These are phyloP conservation scores for Siphonodentalium dalli DNA, from an alignment of 2,888 invertebrate species.

Conservation along the genomic window DNA sequence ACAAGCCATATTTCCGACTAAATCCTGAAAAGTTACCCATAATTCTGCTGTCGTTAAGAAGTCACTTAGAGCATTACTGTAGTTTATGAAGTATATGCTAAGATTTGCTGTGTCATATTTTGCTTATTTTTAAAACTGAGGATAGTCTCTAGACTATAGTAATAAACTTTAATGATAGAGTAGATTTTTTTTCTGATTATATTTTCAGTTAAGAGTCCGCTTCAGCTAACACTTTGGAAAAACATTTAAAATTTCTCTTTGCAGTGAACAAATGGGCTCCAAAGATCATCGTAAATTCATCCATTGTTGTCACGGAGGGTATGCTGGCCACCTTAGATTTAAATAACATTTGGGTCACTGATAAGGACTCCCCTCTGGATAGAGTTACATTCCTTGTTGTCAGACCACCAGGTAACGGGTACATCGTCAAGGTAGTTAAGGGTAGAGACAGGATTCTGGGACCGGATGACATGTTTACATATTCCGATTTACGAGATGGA, in stretches of 20 bases:
- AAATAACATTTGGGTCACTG: slow-evolving; percentile 37
- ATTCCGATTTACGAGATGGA: slow-evolving; percentile 34
- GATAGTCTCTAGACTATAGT: too few species aligned
- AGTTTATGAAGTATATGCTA: too few species aligned
- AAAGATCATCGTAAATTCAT: slow-evolving; percentile 34
- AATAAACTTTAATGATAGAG: too few species aligned
- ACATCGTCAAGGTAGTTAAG: slow-evolving; percentile 32
- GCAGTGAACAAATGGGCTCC: slow-evolving; percentile 38
- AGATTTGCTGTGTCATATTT: too few species aligned
- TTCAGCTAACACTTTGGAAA: too few species aligned
- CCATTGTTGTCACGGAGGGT: slow-evolving; percentile 34
- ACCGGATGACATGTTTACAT: slow-evolving; percentile 33
- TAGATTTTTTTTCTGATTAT: too few species aligned
- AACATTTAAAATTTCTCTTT: slow-evolving; percentile 2
- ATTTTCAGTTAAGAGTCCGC: too few species aligned
- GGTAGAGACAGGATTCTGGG: slow-evolving; percentile 37
- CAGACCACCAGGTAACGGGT: slow-evolving; percentile 35
- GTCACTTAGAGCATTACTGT: too few species aligned
- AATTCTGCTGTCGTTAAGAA: too few species aligned
- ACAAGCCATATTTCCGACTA: too few species aligned
- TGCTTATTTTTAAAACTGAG: too few species aligned
- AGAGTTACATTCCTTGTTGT: slow-evolving; percentile 35
- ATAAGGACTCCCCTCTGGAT: slow-evolving; percentile 41
- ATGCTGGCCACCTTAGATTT: slow-evolving; percentile 30
- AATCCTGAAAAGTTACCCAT: too few species aligned